Percentiles rank a stretch among this genome's conserved stretches.
Evolutionary conservation across 2,113 vertebrate species (phyloP).

Genomic region (Caloenas nicobarica): DNA sequence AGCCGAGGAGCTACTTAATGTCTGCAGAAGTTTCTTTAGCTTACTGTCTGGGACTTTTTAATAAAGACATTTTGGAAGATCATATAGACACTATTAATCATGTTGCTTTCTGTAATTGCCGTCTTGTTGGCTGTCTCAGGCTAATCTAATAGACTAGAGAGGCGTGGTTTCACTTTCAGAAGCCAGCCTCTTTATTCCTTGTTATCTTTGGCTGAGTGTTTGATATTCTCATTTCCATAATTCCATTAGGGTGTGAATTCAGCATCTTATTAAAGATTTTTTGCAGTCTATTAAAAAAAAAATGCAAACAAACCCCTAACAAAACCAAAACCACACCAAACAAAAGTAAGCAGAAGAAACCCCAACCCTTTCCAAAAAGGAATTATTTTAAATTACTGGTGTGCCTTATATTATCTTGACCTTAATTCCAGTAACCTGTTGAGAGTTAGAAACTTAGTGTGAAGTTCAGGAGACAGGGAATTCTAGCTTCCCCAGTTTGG

Average conservation of each 20-base stretch:
- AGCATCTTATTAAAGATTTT: not conserved
- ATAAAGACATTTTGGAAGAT: slow-evolving; percentile 3
- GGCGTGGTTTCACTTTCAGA: slow-evolving; percentile 15
- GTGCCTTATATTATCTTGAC: not conserved
- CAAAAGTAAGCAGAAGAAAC: not conserved
- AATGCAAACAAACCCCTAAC: not conserved
- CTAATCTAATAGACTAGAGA: slow-evolving; percentile 21
- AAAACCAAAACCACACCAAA: slow-evolving; percentile 21
- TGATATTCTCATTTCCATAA: slow-evolving; percentile 24
- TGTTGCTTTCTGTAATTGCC: not conserved
- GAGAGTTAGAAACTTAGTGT: not conserved
- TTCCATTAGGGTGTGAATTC: slow-evolving; percentile 24
- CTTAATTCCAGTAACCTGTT: not conserved
- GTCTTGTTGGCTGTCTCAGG: slow-evolving; percentile 17
- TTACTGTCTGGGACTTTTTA: slow-evolving; percentile 33
- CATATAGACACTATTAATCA: not conserved
- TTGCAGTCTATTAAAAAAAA: not conserved
- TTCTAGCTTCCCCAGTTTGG: not conserved
- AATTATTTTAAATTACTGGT: not conserved
- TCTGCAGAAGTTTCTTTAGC: slow-evolving; percentile 10
- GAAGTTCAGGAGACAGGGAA: not conserved
- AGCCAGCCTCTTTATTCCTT: slow-evolving; percentile 17
- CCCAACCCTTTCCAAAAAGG: not conserved
- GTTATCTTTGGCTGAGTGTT: slow-evolving; percentile 35
- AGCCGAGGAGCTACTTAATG: not conserved